Base-by-base conservation (phyloP, 37 sponge, comb jelly and placozoan species). In the Amphimedon queenslandica region DNA sequence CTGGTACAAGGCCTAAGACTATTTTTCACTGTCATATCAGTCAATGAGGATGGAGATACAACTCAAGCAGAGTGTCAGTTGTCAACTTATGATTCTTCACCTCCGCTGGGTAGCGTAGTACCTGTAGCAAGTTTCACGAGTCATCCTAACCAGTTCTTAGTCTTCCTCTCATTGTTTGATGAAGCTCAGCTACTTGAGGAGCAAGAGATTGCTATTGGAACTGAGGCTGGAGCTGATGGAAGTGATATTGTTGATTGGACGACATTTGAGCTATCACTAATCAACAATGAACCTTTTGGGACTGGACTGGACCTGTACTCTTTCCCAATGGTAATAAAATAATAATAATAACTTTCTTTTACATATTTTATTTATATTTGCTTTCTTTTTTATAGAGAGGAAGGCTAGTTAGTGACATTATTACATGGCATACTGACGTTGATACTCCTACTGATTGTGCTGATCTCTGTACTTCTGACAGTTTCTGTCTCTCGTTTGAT, bases 401-500 rank as follows among this genome's bases (percentile, higher is more conserved):
- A 0, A 55, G 80, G 24, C 65, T 90, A 27, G 16, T 56, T 36
- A 39, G 39, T 24, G 40, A 58, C 42, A 47, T 90, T 23, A 13
- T 73, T 2, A 34, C 68, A 28, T 51, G 33, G 16, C 3, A 43
- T 0, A 4, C 21, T 37, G 5, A 11, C 2, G 34, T 75, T 0
- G 2, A 47, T 47, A 47, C 53, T 32, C 38, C 47, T 61, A 53
- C 32, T 10, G 55, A 57, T 23, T 90, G 90, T 80, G 81, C 77
- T 1, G 27, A 16, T 0, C n/a, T 28, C 20, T 90, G 90, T 37
- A 16, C 34, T 23, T 20, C 42, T 41, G 11, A 56, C 20, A 21
- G 37, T 2, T n/a, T 8, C 42, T 90, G 90, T 51, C 77, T 36
- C 16, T 90, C 90, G 11, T 90, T 82, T 66, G 90, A 90, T 76